Evolutionary conservation across 2,888 invertebrate genomes (phyloP), one percentile per base, ranked within the genome.

Genomic region (Corythucha ciliata): DNA sequence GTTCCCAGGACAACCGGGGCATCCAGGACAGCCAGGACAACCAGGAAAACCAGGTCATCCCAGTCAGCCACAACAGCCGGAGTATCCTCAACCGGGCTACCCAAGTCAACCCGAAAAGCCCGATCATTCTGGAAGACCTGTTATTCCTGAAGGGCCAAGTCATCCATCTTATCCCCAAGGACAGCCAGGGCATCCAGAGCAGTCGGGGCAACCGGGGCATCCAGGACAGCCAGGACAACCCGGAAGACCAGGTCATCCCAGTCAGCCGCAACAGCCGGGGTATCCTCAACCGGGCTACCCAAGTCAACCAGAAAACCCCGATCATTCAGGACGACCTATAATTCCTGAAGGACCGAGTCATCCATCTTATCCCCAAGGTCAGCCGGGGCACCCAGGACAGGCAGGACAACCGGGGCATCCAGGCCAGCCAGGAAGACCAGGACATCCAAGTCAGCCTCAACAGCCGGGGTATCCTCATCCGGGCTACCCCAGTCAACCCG

Each of bases 321-420:
- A 57, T 42, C 54, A 58, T 8, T 60, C 61, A 24, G 42, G 50
- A 55, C 42, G 29, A 8, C 46, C 48, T 36, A 29, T 32, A 42
- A 8, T 39, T 25, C 48, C 55, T 26, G 57, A 50, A 10, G 12
- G 41, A 6, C 51, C 51, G 60, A 58, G 60, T 22, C 55, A 4
- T 1, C 66, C 65, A 52, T 58, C 56, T 29, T 7, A 45, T n/a
- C 41, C 66, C 65, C 59, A 58, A 29, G 63, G 67, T 5, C 60
- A 61, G 40, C 67, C 66, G 25, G 63, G 63, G 20, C 60, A 57
- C 6, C 65, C 63, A 1, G 63, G 52, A 33, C 58, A 1, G 62
- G 74, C 62, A 71, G 63, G 59, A 4, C 62, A 29, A 60, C 49
- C 44, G 39, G 54, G 52, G 20, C 61, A 63, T 7, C 63, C 64